Percentiles rank a stretch among this genome's conserved stretches.
Conservation (phyloP, 2,888 invertebrate genomes). For the Drosophila dives region DNA sequence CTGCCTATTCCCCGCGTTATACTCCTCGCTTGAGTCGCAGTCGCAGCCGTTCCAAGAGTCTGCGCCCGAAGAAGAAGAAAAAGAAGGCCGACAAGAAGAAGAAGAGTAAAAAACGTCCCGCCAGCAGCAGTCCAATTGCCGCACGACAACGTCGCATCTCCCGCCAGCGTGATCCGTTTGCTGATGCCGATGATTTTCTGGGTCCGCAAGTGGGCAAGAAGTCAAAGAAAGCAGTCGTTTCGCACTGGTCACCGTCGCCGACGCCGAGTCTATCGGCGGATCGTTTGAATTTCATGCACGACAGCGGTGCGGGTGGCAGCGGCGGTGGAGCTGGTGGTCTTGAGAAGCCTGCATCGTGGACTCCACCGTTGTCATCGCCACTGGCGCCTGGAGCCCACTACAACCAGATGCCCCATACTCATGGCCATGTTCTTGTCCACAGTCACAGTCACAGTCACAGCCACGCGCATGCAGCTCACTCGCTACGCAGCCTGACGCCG, state of each 20-base stretch:
- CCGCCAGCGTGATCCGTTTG: slow-evolving; percentile 77
- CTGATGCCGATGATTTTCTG: slow-evolving; percentile 69
- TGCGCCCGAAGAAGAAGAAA: slow-evolving; percentile 79
- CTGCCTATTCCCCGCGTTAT: slow-evolving; percentile 77
- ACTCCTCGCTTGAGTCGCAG: slow-evolving; percentile 82
- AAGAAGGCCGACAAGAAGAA: slow-evolving; percentile 79
- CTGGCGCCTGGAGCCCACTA: slow-evolving; percentile 52
- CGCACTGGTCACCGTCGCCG: slow-evolving; percentile 84
- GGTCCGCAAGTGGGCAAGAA: slow-evolving; percentile 76
- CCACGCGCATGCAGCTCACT: slow-evolving; percentile 1
- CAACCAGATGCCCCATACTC: slow-evolving; percentile 24
- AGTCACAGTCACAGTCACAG: slow-evolving; percentile 1
- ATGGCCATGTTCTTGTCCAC: slow-evolving; percentile 2
- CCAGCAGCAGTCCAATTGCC: slow-evolving; percentile 69
- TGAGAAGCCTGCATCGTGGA: slow-evolving; percentile 86
- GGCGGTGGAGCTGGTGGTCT: slow-evolving; percentile 9
- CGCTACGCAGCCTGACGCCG: slow-evolving; percentile 61
- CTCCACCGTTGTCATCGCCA: slow-evolving; percentile 86
- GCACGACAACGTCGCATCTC: slow-evolving; percentile 72
- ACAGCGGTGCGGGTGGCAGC: slow-evolving; percentile 14
- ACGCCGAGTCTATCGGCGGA: slow-evolving; percentile 86
- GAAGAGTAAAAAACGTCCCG: slow-evolving; percentile 70
- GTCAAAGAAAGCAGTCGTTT: slow-evolving; percentile 61
- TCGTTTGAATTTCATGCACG: slow-evolving; percentile 66
- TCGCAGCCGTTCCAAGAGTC: slow-evolving; percentile 79